Evolutionary conservation across 2,113 vertebrate species (phyloP), one percentile per base, ranked within the genome.

Genomic region (Heterotis niloticus): DNA sequence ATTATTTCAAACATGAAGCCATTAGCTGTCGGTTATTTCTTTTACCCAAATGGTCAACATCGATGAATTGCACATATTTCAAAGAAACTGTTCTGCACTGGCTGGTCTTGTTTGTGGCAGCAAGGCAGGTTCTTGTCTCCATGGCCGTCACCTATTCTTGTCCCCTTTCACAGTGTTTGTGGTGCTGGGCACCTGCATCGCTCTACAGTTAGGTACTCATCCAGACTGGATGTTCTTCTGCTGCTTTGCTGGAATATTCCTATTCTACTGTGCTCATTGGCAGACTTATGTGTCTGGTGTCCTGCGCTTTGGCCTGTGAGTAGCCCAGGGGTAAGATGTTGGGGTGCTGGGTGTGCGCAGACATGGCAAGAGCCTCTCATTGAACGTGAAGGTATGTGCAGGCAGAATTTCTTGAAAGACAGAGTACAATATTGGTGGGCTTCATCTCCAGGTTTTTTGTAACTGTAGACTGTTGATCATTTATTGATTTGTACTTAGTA

Each of bases 191-290:
- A 95, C 94, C 65, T 95, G 94, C 87, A 93, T 96, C 85, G 92
- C 94, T 29, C 93, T 94, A 64, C 95, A 95, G 78, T 90, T 96
- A 88, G 95, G 95, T 14, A 95, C 95, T 52, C 90, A 95, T 83
- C 94, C 95, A 80, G 94, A 95, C 77, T 95, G 94, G 94, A 95
- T 96, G 94, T 96, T 96, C 90, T 96, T 96, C 90, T 95, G 94
- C 86, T 96, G 94, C 90, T 96, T 96, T 87, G 95, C 93, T 85
- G 95, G 92, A 78, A 94, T 95, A 0, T 96, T 96, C 88, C 96
- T 96, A 93, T 96, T 96, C 87, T 96, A 96, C 90, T 95, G 94
- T 83, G 95, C 95, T 0, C 95, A 96, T 24, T 96, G 95, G 95
- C 95, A 96, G 90, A 95, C 95, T 0, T 96, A 95, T 26, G 95